Base-by-base conservation (phyloP, 2,113 vertebrate species). In the Anarrhichthys ocellatus region DNA sequence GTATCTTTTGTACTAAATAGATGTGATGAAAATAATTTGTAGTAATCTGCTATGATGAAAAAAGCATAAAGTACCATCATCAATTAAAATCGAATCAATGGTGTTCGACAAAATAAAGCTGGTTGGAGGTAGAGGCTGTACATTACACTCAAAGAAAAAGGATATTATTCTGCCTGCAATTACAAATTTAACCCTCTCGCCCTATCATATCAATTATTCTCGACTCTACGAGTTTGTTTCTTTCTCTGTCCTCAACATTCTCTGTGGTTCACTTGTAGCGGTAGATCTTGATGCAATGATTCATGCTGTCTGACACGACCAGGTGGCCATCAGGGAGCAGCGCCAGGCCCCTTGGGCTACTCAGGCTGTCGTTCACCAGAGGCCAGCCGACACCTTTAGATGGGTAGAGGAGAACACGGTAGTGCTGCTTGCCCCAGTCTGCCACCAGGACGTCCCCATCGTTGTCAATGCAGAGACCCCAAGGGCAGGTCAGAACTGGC, bases 301-400 rank as follows among this genome's bases (percentile, higher is more conserved):
- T 95, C 96, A 96, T 96, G 81, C 96, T 96, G 84, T 96, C 96
- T 5, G 95, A 95, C 67, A 96, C 92, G 2, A 93, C 94, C 34
- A 96, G 61, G 15, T 94, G 93, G 5, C 93, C 94, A 9, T 92
- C 92, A 8, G 94, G 95, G 22, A 95, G 89, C 42, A 96, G 80
- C 1, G 95, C 92, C 4, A 96, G 84, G 10, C 96, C 96, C 14
- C 96, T 81, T 14, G 96, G 96, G 73, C 92, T 96, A 27, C 81
- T 95, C 14, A 96, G 93, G 34, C 93, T 93, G 24, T 94, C 83
- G 0, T 22, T 81, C 32, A 95, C 88, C 24, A 96, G 32, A 6
- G 92, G 83, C 87, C 90, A 93, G 17, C 95, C 95, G 2, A 88
- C 78, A 1, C 93, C 94, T 67, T 85, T 91, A 22, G 92, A 64